These are phyloP conservation scores for Aphodius sticticus DNA, from an alignment of 2,888 invertebrate genomes.

Conservation along the genomic window DNA sequence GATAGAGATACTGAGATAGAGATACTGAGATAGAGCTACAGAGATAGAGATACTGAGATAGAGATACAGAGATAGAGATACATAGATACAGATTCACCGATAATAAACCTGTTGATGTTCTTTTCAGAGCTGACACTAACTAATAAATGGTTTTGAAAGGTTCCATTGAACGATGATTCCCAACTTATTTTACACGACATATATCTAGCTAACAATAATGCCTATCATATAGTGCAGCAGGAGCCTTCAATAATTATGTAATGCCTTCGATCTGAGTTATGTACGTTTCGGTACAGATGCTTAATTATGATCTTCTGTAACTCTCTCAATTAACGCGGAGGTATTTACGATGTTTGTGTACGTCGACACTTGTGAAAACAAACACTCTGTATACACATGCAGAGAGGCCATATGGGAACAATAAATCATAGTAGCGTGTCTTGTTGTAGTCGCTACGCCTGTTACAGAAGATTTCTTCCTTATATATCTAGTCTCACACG, in stretches of 20 bases:
- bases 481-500: background rate
- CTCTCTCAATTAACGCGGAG: background rate
- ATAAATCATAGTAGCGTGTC: background rate
- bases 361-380: background rate
- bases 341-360: background rate
- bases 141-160: conserved; percentile 44
- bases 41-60: too few relatives aligned
- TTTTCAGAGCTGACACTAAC: background rate
- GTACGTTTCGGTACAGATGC: background rate
- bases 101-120: background rate
- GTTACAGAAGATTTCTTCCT: conserved; percentile 4
- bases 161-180: background rate
- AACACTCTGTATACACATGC: conserved; percentile 4
- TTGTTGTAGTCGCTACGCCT: background rate
- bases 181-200: too few relatives aligned
- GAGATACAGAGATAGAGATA: too few relatives aligned
- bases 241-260: background rate
- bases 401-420: background rate
- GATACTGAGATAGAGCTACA: too few relatives aligned
- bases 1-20: too few relatives aligned
- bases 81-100: too few relatives aligned
- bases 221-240: background rate
- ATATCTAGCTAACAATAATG: too few relatives aligned
- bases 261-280: background rate
- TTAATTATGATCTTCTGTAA: background rate